Percentiles rank a stretch among this genome's conserved stretches.
These are phyloP conservation scores for Adrianichthys oophorus DNA, from an alignment of 2,797 vertebrate genomes.

Conservation along the genomic window DNA sequence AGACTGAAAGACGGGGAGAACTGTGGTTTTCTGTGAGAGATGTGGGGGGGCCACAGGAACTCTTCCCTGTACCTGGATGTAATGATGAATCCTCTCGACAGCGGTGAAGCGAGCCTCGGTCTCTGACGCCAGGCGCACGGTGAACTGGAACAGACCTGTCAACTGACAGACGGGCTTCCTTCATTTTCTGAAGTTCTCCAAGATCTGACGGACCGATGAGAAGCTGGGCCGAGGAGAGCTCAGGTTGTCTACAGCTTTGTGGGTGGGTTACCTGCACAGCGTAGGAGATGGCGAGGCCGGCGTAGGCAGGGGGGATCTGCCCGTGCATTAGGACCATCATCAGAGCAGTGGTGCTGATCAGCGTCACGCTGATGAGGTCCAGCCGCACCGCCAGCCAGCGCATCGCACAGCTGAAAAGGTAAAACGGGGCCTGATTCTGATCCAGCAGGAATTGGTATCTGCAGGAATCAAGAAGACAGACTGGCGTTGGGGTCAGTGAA, in stretches of 20 bases:
- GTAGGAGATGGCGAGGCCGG: slow-evolving; percentile 84
- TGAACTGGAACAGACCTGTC: slow-evolving; percentile 83
- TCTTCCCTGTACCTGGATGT: slow-evolving; percentile 75
- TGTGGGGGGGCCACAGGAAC: too few species aligned
- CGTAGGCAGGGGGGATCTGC: slow-evolving; percentile 80
- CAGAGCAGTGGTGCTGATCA: slow-evolving; percentile 79
- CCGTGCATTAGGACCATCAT: slow-evolving; percentile 83
- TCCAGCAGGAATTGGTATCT: slow-evolving; percentile 84
- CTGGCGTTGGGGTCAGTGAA: too few species aligned
- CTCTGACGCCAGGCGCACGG: slow-evolving; percentile 77
- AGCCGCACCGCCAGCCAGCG: slow-evolving; percentile 85
- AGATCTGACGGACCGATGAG: neutral
- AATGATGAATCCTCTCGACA: slow-evolving; percentile 85
- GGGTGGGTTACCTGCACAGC: slow-evolving; percentile 76
- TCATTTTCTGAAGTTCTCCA: neutral
- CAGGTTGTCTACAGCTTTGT: too few species aligned
- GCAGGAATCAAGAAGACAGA: slow-evolving; percentile 17
- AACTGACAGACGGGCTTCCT: slow-evolving; percentile 50
- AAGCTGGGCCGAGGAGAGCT: too few species aligned
- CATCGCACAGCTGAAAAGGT: slow-evolving; percentile 84
- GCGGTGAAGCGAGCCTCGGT: slow-evolving; percentile 84
- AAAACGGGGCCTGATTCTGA: slow-evolving; percentile 82
- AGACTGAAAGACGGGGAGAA: slow-evolving; percentile 42
- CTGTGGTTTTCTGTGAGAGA: neutral
- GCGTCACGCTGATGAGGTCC: slow-evolving; percentile 83